Evolutionary conservation across 2,797 vertebrate genomes (phyloP).

Genomic region (Gephyroberyx darwinii): DNA sequence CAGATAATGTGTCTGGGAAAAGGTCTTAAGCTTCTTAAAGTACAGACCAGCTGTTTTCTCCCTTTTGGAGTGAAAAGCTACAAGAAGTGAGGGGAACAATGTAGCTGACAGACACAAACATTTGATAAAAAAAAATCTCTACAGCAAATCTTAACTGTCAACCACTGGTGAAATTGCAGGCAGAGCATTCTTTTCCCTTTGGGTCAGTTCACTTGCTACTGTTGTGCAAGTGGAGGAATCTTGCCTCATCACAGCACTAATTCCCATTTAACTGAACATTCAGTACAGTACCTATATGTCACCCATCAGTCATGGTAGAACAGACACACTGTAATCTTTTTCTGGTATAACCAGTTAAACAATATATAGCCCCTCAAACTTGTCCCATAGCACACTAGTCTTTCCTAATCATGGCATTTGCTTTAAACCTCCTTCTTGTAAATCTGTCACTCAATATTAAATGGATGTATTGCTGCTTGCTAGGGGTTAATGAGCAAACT

Average conservation of each 20-base stretch:
- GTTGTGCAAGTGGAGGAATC: background rate
- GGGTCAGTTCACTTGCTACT: background rate
- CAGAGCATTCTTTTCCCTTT: constrained; percentile 17
- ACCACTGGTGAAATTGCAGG: constrained; percentile 19
- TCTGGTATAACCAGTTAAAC: too few relatives aligned
- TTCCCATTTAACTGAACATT: constrained; percentile 3
- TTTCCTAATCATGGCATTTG: background rate
- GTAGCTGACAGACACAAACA: constrained; percentile 9
- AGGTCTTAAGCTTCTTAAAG: constrained; percentile 63
- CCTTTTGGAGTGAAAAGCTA: constrained; percentile 40
- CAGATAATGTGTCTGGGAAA: constrained; percentile 63
- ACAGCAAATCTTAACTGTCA: too few relatives aligned
- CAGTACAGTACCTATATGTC: background rate
- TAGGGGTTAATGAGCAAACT: background rate
- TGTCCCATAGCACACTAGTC: too few relatives aligned
- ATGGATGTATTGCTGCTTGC: background rate
- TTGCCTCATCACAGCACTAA: background rate
- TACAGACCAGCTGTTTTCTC: constrained; percentile 49
- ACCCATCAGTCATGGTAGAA: background rate
- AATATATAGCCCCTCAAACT: too few relatives aligned
- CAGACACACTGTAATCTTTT: too few relatives aligned
- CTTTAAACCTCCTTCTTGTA: background rate
- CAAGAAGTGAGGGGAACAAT: constrained; percentile 27
- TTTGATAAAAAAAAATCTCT: constrained; percentile 5
- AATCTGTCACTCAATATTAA: background rate